These are phyloP conservation scores for Dipodomys stephensi DNA, from an alignment of 2,113 vertebrate genomes.

Conservation along the genomic window DNA sequence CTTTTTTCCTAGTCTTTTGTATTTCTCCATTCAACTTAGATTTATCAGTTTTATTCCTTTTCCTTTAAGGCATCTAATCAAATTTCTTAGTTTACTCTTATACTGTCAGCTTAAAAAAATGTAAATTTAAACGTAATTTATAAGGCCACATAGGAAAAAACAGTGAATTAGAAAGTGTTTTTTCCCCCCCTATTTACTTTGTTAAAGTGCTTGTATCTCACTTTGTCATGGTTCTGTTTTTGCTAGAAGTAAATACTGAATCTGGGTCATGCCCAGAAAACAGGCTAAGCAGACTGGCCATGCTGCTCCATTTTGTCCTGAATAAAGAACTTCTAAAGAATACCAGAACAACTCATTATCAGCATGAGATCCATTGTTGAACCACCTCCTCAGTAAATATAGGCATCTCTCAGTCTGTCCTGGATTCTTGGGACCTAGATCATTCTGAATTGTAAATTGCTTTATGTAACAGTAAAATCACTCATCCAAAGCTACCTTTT, in stretches of 20 bases:
- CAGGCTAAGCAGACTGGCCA: not conserved
- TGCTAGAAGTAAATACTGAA: not conserved
- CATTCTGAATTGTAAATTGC: conserved; percentile 11
- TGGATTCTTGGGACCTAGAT: conserved; percentile 10
- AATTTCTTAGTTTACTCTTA: conserved; percentile 4
- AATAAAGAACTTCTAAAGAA: conserved; percentile 3
- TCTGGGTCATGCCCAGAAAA: conserved; percentile 1
- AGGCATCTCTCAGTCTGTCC: not conserved
- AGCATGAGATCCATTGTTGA: conserved; percentile 18
- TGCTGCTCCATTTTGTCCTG: conserved; percentile 26
- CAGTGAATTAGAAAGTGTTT: conserved; percentile 8
- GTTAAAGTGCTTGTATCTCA: not conserved
- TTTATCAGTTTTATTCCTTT: conserved; percentile 1
- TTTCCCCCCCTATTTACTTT: not conserved
- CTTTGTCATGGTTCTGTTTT: conserved; percentile 4
- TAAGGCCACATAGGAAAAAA: not conserved
- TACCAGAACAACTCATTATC: not conserved
- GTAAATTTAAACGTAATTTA: not conserved
- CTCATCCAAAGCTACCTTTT: not conserved
- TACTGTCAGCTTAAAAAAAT: not conserved
- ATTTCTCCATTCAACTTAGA: not conserved
- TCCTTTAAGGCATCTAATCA: conserved; percentile 34
- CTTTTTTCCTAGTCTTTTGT: not conserved
- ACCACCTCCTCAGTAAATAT: not conserved
- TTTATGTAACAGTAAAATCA: conserved; percentile 40